phyloP scores from a whole-genome alignment of 1,140 invertebrate species.

The Drosophila saltans region DNA sequence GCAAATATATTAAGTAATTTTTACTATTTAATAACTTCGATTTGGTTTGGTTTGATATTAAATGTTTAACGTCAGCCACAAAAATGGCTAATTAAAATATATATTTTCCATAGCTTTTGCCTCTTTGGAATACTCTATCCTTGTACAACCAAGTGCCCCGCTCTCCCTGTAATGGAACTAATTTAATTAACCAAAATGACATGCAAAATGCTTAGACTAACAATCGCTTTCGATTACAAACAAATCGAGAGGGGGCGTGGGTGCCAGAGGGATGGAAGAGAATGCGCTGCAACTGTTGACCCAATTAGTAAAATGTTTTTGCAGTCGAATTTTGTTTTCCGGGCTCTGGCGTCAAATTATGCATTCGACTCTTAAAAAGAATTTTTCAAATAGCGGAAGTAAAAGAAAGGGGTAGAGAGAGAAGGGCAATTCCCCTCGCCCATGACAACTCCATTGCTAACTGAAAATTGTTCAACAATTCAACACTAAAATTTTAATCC shows the following conservation, averaged over 20 bases:
- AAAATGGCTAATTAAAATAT: slow-evolving; percentile 71
- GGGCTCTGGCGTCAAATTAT: slow-evolving; percentile 40
- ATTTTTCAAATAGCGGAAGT: slow-evolving; percentile 32
- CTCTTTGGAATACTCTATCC: slow-evolving; percentile 32
- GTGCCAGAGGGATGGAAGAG: slow-evolving; percentile 9
- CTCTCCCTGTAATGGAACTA: slow-evolving; percentile 50
- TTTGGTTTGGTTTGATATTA: slow-evolving; percentile 4
- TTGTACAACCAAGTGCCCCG: neutral
- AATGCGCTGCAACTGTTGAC: slow-evolving; percentile 53
- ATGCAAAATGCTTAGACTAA: slow-evolving; percentile 51
- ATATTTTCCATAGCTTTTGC: slow-evolving; percentile 38
- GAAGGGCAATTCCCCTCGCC: neutral
- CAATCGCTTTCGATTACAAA: slow-evolving; percentile 32
- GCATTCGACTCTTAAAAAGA: slow-evolving; percentile 20
- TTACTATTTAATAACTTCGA: neutral
- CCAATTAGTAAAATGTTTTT: slow-evolving; percentile 65
- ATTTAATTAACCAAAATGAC: slow-evolving; percentile 76
- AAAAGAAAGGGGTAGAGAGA: neutral
- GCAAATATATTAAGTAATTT: neutral
- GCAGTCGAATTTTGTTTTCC: slow-evolving; percentile 38
- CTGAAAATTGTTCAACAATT: slow-evolving; percentile 23
- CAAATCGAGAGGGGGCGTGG: slow-evolving; percentile 3
- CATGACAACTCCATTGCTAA: neutral
- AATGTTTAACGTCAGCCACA: slow-evolving; percentile 49
- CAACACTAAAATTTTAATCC: slow-evolving; percentile 31